Base-by-base conservation (phyloP, 2,888 invertebrate genomes). In the Sesia bembeciformis region DNA sequence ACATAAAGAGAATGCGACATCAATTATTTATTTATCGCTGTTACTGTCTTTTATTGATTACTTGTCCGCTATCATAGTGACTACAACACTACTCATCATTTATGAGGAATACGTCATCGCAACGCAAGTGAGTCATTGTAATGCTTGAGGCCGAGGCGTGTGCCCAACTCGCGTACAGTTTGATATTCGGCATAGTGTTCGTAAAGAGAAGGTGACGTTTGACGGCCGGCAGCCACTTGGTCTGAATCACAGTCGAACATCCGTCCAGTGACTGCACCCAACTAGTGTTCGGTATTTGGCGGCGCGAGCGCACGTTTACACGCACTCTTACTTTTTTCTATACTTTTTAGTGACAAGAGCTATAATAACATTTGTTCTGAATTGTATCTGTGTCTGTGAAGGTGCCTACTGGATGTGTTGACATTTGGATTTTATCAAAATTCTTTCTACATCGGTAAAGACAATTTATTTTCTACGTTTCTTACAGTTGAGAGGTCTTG, bases 281-380 rank as follows among this genome's bases (percentile, higher is more conserved):
- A 63, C 69, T 73, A 80, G 79, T 81, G 66, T 66, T 64, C 65
- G 63, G n/a, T 46, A 46, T 46, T 46, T 23, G 46, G 58, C 76
- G 70, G 64, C 85, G 77, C 78, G 69, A 72, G 84, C 83, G 85
- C 84, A 81, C 69, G 76, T 68, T 70, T 69, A 77, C 78, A 81
- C 80, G 78, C 76, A 64, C 76, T 68, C 66, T 66, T 60, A 57
- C 63, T 73, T 64, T 69, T 77, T 79, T 77, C 77, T 79, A 23
- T 23, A 23, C 23, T 2, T 1, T 23, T 23, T 23, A 23, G 23
- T 23, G 23, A 23, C 23, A 23, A 23, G 23, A 23, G 23, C 23
- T 23, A 23, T 23, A 23, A n/a, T n/a, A 23, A 23, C 23, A 23
- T 23, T 23, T 23, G 23, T 23, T 23, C 23, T 23, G 23, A 23